Evolutionary conservation across 2,888 invertebrate genomes (phyloP), one percentile per base, ranked within the genome.

Genomic region (Tinea semifulvella): DNA sequence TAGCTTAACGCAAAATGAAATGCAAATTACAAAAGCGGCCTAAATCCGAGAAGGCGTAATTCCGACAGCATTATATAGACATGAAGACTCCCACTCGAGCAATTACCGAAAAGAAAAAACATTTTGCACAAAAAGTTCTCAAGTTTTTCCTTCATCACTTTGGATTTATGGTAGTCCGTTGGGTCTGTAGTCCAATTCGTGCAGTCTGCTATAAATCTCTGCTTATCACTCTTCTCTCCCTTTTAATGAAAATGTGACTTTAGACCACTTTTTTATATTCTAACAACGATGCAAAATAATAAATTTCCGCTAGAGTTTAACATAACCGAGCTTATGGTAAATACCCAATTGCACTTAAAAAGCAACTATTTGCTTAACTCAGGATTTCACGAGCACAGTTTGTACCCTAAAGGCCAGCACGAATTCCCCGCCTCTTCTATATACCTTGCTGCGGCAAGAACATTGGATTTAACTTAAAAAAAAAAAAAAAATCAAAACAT

Each of bases 1-100:
- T 51, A 50, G 51, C 54, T 52, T 56, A 57, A 53, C 44, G 50
- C 49, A 31, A 57, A 60, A 60, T 57, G 56, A 56, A 56, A 61
- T 58, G 56, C 51, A 60, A 58, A 58, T 59, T 53, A 52, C 50
- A 48, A 53, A 50, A 55, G 54, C 55, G 49, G 49, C 47, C 47
- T 47, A 49, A 55, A 54, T 56, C 51, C 50, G 45, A 42, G 47
- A 48, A 48, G 46, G 45, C 48, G 47, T 47, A 49, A 46, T 45
- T 46, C 48, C 40, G 52, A 44, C 49, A 48, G 49, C 48, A 50
- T 48, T 45, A 45, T 45, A 38, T 35, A 39, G 44, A 45, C 38
- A 38, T 45, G 44, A 45, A 45, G 38, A 26, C 36, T 45, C 44
- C 44, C 44, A 45, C 25, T 25, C 26, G 44, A 38, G 38, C 44